Base-by-base conservation (phyloP, 2,113 vertebrate genomes). In the Agapornis roseicollis region DNA sequence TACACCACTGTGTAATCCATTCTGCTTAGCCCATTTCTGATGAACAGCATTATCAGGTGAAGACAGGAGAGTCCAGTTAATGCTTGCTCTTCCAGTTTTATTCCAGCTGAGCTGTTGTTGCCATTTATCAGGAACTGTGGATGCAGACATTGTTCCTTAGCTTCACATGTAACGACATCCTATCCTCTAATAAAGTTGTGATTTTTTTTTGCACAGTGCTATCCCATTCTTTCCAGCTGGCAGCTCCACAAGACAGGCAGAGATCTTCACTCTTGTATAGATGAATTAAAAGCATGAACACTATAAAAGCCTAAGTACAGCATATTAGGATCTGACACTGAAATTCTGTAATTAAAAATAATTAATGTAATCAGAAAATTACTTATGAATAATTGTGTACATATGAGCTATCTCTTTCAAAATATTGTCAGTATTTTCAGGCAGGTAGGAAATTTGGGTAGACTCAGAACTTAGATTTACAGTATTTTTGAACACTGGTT, bases 21-120 rank as follows among this genome's bases (percentile, higher is more conserved):
- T 85, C 24, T 82, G 3, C 5, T 69, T 64, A 76, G 3, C 11
- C 6, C 29, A 23, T 47, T 9, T 91, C 18, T 69, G 50, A 80
- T 58, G 25, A 56, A 35, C 13, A 55, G 10, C 2, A 3, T 80
- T 89, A 69, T 37, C 18, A 56, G 0, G 0, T 60, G 29, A 71
- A 85, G 49, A 70, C 11, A 53, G 28, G 3, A 71, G 13, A 72
- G 18, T 11, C 17, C 71, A 72, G 7, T 79, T 77, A 39, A 19
- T 52, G 11, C 10, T 42, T 61, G 13, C 60, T 27, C 11, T 82
- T 91, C n/a, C 12, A 49, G 4, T 50, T 93, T 69, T 37, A 77
- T 55, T 88, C 29, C 9, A 53, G 47, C 13, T 49, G 44, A 72
- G 9, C 2, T 44, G 18, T 42, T 66, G 27, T 53, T 68, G 31